Evolutionary conservation across 2,797 vertebrate species (phyloP).

Genomic region (Vespertilio murinus): DNA sequence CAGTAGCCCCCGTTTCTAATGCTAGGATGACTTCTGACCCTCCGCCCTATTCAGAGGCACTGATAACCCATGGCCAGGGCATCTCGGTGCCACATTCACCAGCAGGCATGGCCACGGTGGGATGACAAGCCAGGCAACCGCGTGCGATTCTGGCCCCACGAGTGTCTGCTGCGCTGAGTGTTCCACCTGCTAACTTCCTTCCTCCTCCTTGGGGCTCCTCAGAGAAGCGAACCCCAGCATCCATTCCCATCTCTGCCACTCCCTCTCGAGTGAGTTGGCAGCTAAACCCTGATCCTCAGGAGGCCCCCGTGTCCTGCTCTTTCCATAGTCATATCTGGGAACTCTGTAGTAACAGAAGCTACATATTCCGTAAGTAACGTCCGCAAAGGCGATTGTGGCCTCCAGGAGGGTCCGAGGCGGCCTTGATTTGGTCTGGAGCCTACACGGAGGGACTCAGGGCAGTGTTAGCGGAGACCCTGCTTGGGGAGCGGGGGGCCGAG

Average conservation of each 20-base stretch:
- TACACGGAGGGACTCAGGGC: background rate
- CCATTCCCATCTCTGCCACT: background rate
- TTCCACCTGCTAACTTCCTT: background rate
- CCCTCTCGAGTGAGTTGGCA: background rate
- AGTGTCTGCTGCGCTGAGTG: background rate
- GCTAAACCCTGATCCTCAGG: background rate
- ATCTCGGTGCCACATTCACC: too few relatives aligned
- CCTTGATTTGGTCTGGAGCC: background rate
- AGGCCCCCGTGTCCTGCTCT: background rate
- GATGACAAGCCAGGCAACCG: background rate
- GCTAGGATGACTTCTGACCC: background rate
- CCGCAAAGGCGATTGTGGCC: background rate
- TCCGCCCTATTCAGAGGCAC: background rate
- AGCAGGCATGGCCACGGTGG: background rate
- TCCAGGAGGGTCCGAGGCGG: background rate
- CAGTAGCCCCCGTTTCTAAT: background rate
- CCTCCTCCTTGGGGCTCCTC: background rate
- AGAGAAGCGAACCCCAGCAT: background rate
- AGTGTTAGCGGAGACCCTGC: background rate
- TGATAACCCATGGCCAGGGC: background rate
- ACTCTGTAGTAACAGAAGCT: background rate
- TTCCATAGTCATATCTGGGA: background rate
- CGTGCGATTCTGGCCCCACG: background rate
- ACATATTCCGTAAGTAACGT: background rate
- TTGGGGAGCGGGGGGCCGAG: too few relatives aligned